These are phyloP conservation scores for Perognathus longimembris DNA, from an alignment of 2,113 vertebrate species.

Conservation along the genomic window DNA sequence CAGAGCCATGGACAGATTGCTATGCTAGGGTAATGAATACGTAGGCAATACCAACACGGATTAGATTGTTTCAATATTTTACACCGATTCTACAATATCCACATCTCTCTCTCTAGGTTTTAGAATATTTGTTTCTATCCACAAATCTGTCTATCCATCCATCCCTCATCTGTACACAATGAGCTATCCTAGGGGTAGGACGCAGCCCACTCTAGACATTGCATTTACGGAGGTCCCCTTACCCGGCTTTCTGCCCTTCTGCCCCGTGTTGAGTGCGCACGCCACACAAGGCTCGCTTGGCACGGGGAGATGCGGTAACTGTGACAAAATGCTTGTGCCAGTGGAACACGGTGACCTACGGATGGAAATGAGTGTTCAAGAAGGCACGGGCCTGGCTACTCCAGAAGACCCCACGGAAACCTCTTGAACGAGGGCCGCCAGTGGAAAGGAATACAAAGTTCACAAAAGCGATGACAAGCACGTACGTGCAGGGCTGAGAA, in stretches of 20 bases:
- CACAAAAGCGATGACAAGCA: neutral
- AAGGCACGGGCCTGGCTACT: neutral
- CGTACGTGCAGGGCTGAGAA: neutral
- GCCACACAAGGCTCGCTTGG: neutral
- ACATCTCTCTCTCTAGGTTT: too few relatives aligned
- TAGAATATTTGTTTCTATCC: too few relatives aligned
- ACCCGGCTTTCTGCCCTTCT: too few relatives aligned
- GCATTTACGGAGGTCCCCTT: too few relatives aligned
- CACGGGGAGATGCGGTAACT: neutral
- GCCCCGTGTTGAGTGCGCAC: too few relatives aligned
- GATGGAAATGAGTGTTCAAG: neutral
- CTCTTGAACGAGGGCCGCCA: neutral
- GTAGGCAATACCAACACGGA: neutral
- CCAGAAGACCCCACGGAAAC: neutral
- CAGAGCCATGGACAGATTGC: neutral
- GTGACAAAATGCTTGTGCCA: neutral
- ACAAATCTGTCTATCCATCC: too few relatives aligned
- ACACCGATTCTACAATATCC: too few relatives aligned
- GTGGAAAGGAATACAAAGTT: neutral
- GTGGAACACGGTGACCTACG: neutral
- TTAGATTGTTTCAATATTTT: slow-evolving; percentile 3
- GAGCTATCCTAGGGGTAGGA: too few relatives aligned
- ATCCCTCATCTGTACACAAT: too few relatives aligned
- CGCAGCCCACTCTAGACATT: neutral
- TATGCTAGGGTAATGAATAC: neutral